Conservation (phyloP, 2,797 vertebrate genomes). For the Anisognathus igniventris region DNA sequence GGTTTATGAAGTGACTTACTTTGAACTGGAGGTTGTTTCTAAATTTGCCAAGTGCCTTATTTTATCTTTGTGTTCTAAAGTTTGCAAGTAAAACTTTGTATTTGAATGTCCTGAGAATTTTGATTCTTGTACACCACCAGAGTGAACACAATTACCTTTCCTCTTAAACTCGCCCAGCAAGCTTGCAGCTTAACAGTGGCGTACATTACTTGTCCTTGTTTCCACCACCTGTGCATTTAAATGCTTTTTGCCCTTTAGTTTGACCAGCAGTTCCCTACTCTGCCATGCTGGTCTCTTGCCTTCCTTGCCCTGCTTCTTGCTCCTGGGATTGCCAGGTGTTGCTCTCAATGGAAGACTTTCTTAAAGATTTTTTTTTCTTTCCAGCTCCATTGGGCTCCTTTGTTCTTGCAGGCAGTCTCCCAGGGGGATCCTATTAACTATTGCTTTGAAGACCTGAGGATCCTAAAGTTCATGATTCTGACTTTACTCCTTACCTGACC, state of each 20-base stretch:
- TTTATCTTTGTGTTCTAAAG: not conserved
- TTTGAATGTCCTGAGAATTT: not conserved
- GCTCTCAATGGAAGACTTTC: not conserved
- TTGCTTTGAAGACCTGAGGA: not conserved
- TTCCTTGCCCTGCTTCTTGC: not conserved
- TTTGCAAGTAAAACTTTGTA: not conserved
- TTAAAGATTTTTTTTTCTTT: not conserved
- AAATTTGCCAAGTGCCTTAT: not conserved
- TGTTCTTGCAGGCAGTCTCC: not conserved
- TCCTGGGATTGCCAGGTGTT: not conserved
- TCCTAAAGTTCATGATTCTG: not conserved
- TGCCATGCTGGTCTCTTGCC: not conserved
- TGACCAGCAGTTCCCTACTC: not conserved
- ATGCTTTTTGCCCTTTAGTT: not conserved
- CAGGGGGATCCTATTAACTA: not conserved
- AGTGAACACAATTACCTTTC: not conserved
- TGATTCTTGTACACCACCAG: not conserved
- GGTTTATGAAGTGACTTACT: not conserved
- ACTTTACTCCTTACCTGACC: not conserved
- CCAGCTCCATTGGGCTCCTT: not conserved
- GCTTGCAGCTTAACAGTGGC: not conserved
- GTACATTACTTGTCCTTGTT: not conserved
- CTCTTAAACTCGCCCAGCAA: fast-evolving
- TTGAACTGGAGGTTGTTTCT: not conserved
- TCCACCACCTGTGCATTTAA: not conserved